These are phyloP conservation scores for Schizotus pectinicornis DNA, from an alignment of 2,888 invertebrate species.

Conservation along the genomic window DNA sequence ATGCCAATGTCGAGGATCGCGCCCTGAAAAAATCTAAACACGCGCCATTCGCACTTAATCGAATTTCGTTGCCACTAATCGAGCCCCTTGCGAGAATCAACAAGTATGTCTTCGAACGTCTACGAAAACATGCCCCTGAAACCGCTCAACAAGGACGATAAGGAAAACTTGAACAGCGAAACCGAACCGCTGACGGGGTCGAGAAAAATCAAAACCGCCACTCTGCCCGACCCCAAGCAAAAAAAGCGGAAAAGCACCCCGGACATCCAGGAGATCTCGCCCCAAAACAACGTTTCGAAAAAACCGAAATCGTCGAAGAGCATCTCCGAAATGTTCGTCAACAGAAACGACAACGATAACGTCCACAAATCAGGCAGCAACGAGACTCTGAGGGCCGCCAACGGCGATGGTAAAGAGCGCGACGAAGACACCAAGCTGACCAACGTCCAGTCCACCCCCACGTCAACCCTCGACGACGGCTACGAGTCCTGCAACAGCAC, in stretches of 20 bases:
- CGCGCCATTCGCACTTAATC: too few species aligned
- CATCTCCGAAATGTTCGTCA: conserved; percentile 45
- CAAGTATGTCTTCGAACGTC: conserved; percentile 46
- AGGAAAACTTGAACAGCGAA: conserved; percentile 21
- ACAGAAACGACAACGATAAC: conserved; percentile 29
- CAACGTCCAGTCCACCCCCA: conserved; percentile 51
- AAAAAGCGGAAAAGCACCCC: conserved; percentile 51
- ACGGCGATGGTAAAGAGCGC: conserved; percentile 22
- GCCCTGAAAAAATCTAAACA: conserved; percentile 3
- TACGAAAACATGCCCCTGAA: conserved; percentile 54
- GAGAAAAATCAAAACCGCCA: too few species aligned
- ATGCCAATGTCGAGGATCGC: conserved; percentile 1
- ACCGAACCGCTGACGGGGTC: too few species aligned
- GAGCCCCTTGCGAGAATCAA: not conserved
- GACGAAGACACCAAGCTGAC: conserved; percentile 30
- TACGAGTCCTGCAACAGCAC: conserved; percentile 73
- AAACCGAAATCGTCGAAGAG: conserved; percentile 48
- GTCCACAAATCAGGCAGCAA: conserved; percentile 40
- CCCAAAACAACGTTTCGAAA: conserved; percentile 39
- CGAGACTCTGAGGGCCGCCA: conserved; percentile 40
- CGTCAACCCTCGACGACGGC: conserved; percentile 66
- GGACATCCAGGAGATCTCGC: conserved; percentile 42
- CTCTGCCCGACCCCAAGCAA: conserved; percentile 36
- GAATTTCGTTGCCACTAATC: too few species aligned
- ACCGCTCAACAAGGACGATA: conserved; percentile 40